Percentiles rank a stretch among this genome's conserved stretches.
These are phyloP conservation scores for Holcopasites calliopsidis DNA, from an alignment of 1,140 invertebrate genomes.

Conservation along the genomic window DNA sequence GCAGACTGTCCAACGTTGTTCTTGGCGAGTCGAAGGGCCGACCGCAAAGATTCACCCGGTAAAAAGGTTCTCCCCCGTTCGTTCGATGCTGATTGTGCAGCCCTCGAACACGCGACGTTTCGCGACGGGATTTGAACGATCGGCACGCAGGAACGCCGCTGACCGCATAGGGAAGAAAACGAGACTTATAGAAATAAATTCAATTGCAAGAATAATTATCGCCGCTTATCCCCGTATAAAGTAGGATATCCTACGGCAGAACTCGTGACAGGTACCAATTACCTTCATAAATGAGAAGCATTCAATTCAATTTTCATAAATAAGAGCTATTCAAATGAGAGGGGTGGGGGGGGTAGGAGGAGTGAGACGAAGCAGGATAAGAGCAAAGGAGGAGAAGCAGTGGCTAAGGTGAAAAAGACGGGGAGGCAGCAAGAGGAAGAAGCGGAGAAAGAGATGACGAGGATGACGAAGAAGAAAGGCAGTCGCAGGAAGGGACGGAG, in stretches of 20 bases:
- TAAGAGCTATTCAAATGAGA: slow-evolving; percentile 76
- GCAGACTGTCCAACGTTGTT: neutral
- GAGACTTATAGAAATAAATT: slow-evolving; percentile 70
- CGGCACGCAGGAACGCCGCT: slow-evolving; percentile 24
- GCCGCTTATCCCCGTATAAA: slow-evolving; percentile 71
- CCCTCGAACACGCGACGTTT: slow-evolving; percentile 47
- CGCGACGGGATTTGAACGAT: slow-evolving; percentile 56
- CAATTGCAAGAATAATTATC: slow-evolving; percentile 75
- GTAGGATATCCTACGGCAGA: slow-evolving; percentile 69
- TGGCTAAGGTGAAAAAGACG: slow-evolving; percentile 14
- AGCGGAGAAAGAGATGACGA: slow-evolving; percentile 37
- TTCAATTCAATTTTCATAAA: slow-evolving; percentile 79
- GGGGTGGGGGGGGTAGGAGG: slow-evolving; percentile 48
- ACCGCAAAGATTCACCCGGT: neutral
- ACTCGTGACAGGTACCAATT: slow-evolving; percentile 75
- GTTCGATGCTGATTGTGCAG: neutral
- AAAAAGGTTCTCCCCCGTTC: slow-evolving; percentile 15
- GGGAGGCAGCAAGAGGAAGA: slow-evolving; percentile 17
- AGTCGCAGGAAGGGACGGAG: slow-evolving; percentile 21
- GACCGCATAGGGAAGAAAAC: slow-evolving; percentile 41
- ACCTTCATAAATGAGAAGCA: slow-evolving; percentile 76
- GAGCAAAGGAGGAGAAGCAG: slow-evolving; percentile 16
- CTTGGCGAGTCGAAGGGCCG: neutral
- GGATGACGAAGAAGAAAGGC: slow-evolving; percentile 29
- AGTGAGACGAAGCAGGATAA: slow-evolving; percentile 14